Base-by-base conservation (phyloP, 2,797 vertebrate genomes). In the Selene dorsalis region DNA sequence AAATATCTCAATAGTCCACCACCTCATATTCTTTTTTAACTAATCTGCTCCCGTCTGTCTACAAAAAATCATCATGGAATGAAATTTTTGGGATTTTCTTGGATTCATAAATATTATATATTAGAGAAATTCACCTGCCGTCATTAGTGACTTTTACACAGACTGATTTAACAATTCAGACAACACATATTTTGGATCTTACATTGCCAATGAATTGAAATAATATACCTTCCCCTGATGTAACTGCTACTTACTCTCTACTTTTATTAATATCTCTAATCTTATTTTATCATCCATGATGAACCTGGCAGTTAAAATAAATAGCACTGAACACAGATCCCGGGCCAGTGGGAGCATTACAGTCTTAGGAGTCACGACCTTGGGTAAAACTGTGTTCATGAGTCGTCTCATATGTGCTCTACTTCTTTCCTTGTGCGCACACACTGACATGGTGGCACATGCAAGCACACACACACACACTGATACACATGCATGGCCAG, bases 371-470 rank as follows among this genome's bases (percentile, higher is more conserved):
- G 86, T 89, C 79, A 80, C 3, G 84, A 88, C 91, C 92, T 79
- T 86, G 83, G 64, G 62, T 63, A 70, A 68, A 72, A 80, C 77
- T 26, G 69, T 41, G 58, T 45, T 87, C 79, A 72, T 73, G 75
- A 86, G 83, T 87, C 66, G 53, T 86, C 75, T 93, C 91, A 89
- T 84, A 88, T 91, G 88, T 84, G 85, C 83, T 83, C 77, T 11
- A 69, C 82, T 82, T 89, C 59, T 53, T 65, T 74, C 32, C 73
- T 53, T 68, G 71, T 83, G 55, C 73, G 64, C 63, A 77, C 72
- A 77, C 79, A 75, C 82, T 57, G 52, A 84, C 72, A 80, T 69
- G 76, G 82, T 80, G 77, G 78, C 82, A 80, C 80, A 75, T 61
- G 73, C 61, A 83, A 72, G 24, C 14, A 84, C 79, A 67, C 78